These are phyloP conservation scores for Leucophenga varia DNA, from an alignment of 1,140 invertebrate species.

Conservation along the genomic window DNA sequence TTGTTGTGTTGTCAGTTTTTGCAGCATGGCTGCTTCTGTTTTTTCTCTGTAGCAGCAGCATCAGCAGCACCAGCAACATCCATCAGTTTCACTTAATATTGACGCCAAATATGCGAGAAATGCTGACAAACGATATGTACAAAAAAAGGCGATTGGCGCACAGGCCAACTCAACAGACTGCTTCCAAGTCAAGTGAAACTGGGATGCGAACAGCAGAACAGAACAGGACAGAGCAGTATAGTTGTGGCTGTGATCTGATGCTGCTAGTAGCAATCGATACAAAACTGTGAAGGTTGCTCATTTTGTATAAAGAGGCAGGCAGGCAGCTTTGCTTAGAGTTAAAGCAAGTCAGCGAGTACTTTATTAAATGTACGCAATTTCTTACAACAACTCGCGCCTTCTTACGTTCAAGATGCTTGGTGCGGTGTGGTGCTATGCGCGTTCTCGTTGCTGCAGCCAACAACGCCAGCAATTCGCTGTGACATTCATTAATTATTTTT, in stretches of 20 bases:
- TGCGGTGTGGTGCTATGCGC: conserved; percentile 11
- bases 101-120: conserved; percentile 55
- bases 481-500: conserved; percentile 57
- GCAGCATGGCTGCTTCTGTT: neutral
- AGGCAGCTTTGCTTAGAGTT: neutral
- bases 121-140: conserved; percentile 52
- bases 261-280: conserved; percentile 6
- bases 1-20: too few relatives aligned
- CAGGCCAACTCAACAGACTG: neutral
- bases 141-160: too few relatives aligned
- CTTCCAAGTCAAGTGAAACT: neutral
- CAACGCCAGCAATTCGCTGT: conserved; percentile 45
- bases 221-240: neutral
- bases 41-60: conserved; percentile 9
- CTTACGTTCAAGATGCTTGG: conserved; percentile 8
- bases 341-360: too few relatives aligned
- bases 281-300: neutral
- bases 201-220: neutral
- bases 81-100: conserved; percentile 57
- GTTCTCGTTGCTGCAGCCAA: conserved; percentile 11
- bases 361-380: neutral
- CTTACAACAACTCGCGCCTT: neutral
- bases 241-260: neutral
- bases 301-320: neutral
- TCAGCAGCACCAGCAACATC: conserved; percentile 26